Conservation (phyloP, 1,140 invertebrate species). For the Temnothorax nylanderi region DNA sequence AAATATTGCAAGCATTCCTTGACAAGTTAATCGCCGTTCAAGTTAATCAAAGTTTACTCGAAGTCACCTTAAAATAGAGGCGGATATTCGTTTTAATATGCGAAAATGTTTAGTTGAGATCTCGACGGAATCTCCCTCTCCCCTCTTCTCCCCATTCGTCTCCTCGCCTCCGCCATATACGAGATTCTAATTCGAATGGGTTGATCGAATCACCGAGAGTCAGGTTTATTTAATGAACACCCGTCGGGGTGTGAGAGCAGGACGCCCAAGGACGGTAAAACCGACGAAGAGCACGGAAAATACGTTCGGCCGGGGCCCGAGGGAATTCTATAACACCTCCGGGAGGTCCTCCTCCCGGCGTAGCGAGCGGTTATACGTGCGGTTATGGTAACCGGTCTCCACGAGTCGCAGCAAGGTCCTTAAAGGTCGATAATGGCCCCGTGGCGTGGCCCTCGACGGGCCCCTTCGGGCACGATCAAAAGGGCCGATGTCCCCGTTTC, state of each 20-base stretch:
- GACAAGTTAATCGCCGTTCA: neutral
- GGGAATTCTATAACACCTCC: slow-evolving; percentile 70
- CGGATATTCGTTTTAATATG: neutral
- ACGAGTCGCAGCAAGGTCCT: slow-evolving; percentile 81
- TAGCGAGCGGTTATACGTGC: slow-evolving; percentile 76
- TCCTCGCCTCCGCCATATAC: neutral
- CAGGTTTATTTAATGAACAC: slow-evolving; percentile 22
- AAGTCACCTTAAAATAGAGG: neutral
- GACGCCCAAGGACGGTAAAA: slow-evolving; percentile 15
- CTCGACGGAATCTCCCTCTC: neutral
- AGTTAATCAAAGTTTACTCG: neutral
- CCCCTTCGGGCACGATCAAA: slow-evolving; percentile 71
- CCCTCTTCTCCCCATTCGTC: neutral
- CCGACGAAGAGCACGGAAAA: slow-evolving; percentile 17
- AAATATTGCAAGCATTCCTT: neutral
- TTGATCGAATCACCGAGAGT: neutral
- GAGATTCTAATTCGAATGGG: neutral
- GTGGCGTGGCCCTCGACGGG: slow-evolving; percentile 66
- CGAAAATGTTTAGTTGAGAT: neutral
- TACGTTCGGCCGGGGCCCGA: neutral
- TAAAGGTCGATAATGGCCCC: slow-evolving; percentile 82
- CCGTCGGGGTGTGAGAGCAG: neutral
- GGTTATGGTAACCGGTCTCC: slow-evolving; percentile 79
- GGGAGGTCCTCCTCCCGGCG: slow-evolving; percentile 68
- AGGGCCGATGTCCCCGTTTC: slow-evolving; percentile 79